These are phyloP conservation scores for Pontoporia blainvillei DNA, from an alignment of 2,113 vertebrate species.

Conservation along the genomic window DNA sequence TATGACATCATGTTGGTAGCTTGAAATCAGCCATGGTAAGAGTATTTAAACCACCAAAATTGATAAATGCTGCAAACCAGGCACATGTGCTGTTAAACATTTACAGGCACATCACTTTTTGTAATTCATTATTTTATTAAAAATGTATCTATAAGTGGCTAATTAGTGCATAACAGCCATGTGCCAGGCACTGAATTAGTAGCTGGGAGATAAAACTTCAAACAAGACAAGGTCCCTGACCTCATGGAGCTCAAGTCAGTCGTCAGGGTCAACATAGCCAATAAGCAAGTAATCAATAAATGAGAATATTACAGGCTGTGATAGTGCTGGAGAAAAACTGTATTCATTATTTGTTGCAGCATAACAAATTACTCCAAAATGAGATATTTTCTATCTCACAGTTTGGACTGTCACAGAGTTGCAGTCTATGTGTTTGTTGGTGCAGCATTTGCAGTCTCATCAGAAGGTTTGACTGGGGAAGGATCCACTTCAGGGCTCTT, in stretches of 20 bases:
- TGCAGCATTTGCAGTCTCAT: neutral
- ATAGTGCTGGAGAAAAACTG: fast-evolving
- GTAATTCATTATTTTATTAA: neutral
- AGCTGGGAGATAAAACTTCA: neutral
- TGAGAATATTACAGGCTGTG: neutral
- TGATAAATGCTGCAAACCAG: neutral
- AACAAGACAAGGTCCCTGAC: neutral
- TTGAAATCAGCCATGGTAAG: neutral
- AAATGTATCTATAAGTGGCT: neutral
- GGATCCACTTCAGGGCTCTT: neutral
- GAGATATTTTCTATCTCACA: neutral
- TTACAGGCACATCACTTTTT: neutral
- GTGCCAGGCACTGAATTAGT: neutral
- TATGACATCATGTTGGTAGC: too few relatives aligned
- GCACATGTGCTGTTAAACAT: neutral
- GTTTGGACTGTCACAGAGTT: neutral
- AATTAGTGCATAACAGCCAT: neutral
- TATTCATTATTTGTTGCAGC: too few relatives aligned
- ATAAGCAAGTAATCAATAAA: neutral
- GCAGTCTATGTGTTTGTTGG: fast-evolving
- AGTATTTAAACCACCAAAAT: neutral
- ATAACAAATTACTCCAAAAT: neutral
- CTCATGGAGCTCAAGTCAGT: neutral
- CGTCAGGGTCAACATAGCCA: neutral
- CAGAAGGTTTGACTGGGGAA: neutral